Base-by-base conservation (phyloP, 2,797 vertebrate genomes). In the Gobionotothen gibberifrons region DNA sequence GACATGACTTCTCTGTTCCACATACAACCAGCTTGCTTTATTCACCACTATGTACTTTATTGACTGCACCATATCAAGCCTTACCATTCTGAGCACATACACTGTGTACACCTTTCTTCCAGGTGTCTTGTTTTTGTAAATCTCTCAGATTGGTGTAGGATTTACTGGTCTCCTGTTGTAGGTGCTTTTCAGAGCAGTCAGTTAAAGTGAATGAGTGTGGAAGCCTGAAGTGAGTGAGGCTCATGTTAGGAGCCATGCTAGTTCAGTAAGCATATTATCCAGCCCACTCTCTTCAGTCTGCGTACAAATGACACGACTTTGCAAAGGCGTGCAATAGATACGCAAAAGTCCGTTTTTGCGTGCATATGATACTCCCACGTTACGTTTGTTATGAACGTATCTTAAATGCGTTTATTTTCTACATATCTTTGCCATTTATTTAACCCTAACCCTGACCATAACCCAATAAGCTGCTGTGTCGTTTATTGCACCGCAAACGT, bases 91-190 rank as follows among this genome's bases (percentile, higher is more conserved):
- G 46, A 67, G 43, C 68, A 75, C 77, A 81, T 62, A 7, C 17
- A 7, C 49, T 67, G 52, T 15, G 72, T 67, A 14, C 40, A 17
- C 46, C 29, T 58, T 66, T 62, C 57, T 55, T 73, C 51, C 60
- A 66, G 52, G 70, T 51, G 61, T 76, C 78, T 64, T 74, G 60
- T 81, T 81, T 72, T 65, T 78, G 65, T 72, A 68, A 80, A 84
- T 74, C 57, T 77, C 75, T 43, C 78, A 62, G 64, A 68, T 83
- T 71, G 78, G 55, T 48, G 49, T 22, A 75, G 69, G 76, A 84
- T 88, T 87, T 84, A 83, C 42, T 67, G 59, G 73, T 74, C 69
- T 70, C 63, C 63, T 67, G 55, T 69, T 73, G 56, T 40, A 43
- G 44, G 46, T 55, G 73, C 55, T 73, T 69, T 74, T 78, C 72